Conservation (phyloP, 2,888 invertebrate genomes). For the Tetropium fuscum region DNA sequence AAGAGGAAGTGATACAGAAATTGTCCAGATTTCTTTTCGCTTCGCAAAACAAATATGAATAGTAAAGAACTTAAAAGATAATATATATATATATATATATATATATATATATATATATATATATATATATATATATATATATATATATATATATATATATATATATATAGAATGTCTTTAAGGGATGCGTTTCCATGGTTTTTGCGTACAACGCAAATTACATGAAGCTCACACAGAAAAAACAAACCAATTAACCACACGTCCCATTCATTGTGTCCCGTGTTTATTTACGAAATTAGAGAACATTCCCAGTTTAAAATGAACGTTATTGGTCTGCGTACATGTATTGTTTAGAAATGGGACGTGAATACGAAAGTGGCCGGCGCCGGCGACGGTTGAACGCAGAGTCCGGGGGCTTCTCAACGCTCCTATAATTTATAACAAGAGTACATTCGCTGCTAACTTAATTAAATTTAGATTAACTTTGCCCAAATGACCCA, state of each 20-base stretch:
- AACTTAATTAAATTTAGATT: slow-evolving; percentile 58
- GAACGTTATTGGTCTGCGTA: slow-evolving; percentile 17
- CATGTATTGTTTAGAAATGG: slow-evolving; percentile 34
- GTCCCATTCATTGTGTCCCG: background rate
- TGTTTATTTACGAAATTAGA: slow-evolving; percentile 12
- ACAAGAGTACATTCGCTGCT: slow-evolving; percentile 39
- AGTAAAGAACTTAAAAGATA: too few relatives aligned
- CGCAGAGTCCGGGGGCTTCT: slow-evolving; percentile 33
- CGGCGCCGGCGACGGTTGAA: slow-evolving; percentile 38
- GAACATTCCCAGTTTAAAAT: slow-evolving; percentile 15
- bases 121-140: too few relatives aligned
- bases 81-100: too few relatives aligned
- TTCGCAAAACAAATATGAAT: too few relatives aligned
- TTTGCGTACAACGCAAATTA: too few relatives aligned
- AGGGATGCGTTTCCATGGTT: too few relatives aligned
- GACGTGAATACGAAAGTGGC: slow-evolving; percentile 32
- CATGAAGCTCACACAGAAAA: background rate
- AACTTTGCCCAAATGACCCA: slow-evolving; percentile 53
- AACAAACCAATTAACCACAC: slow-evolving; percentile 1
- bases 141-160: too few relatives aligned
- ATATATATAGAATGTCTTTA: too few relatives aligned
- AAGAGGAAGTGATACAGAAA: too few relatives aligned
- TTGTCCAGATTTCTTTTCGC: too few relatives aligned
- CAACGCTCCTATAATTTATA: slow-evolving; percentile 37
- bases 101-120: too few relatives aligned